These are phyloP conservation scores for Itoplectis maculator DNA, from an alignment of 2,888 invertebrate genomes.

Conservation along the genomic window DNA sequence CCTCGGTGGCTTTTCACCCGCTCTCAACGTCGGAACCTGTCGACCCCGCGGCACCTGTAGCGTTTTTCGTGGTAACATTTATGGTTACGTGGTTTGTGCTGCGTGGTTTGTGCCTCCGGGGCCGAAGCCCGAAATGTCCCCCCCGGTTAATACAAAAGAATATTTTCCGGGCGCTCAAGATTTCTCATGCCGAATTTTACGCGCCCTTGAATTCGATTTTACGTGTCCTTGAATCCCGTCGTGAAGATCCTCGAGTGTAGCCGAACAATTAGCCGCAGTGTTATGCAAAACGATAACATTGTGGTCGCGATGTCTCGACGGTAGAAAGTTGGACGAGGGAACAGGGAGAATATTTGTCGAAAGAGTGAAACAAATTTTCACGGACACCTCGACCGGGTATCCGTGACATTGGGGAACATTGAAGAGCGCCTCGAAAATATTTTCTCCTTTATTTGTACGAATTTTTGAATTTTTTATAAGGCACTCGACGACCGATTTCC, in stretches of 20 bases:
- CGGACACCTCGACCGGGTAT: constrained; percentile 8
- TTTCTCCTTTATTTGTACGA: constrained; percentile 1
- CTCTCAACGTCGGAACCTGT: too few species aligned
- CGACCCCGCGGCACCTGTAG: constrained; percentile 7
- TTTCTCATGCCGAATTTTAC: constrained; percentile 39
- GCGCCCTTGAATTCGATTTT: too few species aligned
- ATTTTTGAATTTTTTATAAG: constrained; percentile 6
- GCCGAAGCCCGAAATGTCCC: not conserved
- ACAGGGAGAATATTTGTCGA: constrained; percentile 27
- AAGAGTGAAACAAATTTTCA: constrained; percentile 57
- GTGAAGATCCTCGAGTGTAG: constrained; percentile 38
- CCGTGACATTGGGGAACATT: not conserved
- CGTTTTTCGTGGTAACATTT: constrained; percentile 6
- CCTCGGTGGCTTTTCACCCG: constrained; percentile 16
- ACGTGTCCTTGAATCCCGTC: constrained; percentile 12
- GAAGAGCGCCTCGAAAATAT: not conserved
- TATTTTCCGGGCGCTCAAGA: not conserved
- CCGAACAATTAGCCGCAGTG: constrained; percentile 54
- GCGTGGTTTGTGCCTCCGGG: not conserved
- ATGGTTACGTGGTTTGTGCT: constrained; percentile 1
- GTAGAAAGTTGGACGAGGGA: constrained; percentile 4
- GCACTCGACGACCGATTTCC: not conserved
- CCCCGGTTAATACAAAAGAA: constrained; percentile 40
- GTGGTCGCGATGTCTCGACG: not conserved
- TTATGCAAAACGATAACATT: constrained; percentile 56